These are phyloP conservation scores for Cybosia mesomella DNA, from an alignment of 2,888 invertebrate genomes.

Conservation along the genomic window DNA sequence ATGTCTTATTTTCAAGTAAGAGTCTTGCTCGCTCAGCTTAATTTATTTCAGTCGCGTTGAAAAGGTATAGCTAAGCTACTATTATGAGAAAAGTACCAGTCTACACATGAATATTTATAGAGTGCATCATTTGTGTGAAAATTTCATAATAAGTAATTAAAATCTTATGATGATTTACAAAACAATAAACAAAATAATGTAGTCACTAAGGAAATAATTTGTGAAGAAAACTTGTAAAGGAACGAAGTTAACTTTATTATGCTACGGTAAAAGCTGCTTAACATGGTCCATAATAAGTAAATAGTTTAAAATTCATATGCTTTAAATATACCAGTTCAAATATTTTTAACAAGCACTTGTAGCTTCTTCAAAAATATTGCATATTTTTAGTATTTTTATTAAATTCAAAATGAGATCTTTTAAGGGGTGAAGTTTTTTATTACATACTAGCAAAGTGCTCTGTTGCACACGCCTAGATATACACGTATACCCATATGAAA, in stretches of 20 bases:
- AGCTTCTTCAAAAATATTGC: constrained; percentile 55
- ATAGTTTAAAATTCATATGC: neutral
- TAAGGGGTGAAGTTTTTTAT: constrained; percentile 49
- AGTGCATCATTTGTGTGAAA: too few relatives aligned
- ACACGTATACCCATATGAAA: constrained; percentile 43
- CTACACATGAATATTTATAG: too few relatives aligned
- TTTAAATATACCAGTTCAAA: neutral
- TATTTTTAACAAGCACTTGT: constrained; percentile 25
- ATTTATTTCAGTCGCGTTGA: too few relatives aligned
- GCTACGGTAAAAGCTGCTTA: neutral
- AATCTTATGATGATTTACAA: too few relatives aligned
- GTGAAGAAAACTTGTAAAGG: neutral
- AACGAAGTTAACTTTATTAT: neutral
- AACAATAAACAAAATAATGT: too few relatives aligned
- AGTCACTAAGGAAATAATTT: neutral
- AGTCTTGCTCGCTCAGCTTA: too few relatives aligned
- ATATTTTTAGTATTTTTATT: constrained; percentile 60
- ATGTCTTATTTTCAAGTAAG: too few relatives aligned
- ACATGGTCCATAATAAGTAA: neutral
- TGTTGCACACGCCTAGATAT: constrained; percentile 21
- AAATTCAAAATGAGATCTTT: constrained; percentile 50
- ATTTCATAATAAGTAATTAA: too few relatives aligned
- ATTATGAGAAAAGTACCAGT: too few relatives aligned
- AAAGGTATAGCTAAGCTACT: too few relatives aligned
- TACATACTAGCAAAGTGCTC: constrained; percentile 32